Percentiles rank a stretch among this genome's conserved stretches.
Evolutionary conservation across 35 echinoderm and acorn worm species (phyloP).

Genomic region (Hemicentrotus pulcherrimus): DNA sequence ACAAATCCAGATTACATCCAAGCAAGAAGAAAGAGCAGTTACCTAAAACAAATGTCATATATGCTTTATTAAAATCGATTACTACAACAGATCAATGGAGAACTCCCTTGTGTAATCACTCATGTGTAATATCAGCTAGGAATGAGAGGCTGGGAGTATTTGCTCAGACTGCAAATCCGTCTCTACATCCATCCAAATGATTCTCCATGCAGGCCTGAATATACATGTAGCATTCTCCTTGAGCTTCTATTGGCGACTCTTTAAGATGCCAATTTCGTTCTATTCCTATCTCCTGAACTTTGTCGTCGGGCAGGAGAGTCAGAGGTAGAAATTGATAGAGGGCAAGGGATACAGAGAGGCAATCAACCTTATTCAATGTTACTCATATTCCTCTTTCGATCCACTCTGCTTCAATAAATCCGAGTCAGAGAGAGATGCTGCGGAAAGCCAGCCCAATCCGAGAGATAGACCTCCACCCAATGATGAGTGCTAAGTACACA

Average conservation of each 20-base stretch:
- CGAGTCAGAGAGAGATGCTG: neutral
- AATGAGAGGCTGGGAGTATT: neutral
- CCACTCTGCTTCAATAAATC: neutral
- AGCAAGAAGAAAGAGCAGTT: neutral
- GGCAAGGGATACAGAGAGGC: neutral
- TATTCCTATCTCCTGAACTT: neutral
- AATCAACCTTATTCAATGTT: neutral
- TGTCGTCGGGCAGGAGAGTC: neutral
- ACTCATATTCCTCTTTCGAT: neutral
- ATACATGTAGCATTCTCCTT: neutral
- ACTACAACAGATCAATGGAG: neutral
- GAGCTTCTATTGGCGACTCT: neutral
- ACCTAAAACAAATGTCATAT: neutral
- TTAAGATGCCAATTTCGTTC: neutral
- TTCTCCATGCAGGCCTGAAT: neutral
- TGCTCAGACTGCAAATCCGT: neutral
- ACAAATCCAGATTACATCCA: neutral
- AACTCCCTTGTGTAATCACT: neutral
- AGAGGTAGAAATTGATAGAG: neutral
- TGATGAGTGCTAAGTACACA: conserved; percentile 1
- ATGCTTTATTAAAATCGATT: neutral
- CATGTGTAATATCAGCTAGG: neutral
- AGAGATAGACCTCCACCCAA: neutral
- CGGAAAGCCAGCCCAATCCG: neutral
- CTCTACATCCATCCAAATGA: neutral